Percentiles rank a stretch among this genome's conserved stretches.
phyloP scores from a whole-genome alignment of 92 coral and sea anemone species.

The Porites lobata region DNA sequence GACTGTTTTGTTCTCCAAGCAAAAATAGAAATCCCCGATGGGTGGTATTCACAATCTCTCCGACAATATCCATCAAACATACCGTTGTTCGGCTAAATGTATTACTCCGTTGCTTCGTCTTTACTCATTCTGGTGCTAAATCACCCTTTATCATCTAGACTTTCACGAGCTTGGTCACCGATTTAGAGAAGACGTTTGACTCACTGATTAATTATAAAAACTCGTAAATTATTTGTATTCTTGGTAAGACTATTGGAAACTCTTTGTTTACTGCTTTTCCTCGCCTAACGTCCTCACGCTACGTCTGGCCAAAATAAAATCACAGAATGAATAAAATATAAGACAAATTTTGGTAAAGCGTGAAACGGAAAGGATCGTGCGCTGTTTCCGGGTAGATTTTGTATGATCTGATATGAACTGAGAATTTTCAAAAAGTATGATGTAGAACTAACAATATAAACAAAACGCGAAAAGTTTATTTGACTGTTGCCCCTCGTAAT shows the following conservation, averaged over 20 bases:
- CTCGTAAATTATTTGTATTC: conserved; percentile 32
- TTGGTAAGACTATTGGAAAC: conserved; percentile 2
- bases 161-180: too few relatives aligned
- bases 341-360: not conserved
- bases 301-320: not conserved
- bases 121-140: not conserved
- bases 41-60: conserved; percentile 10
- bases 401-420: not conserved
- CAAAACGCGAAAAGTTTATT: not conserved
- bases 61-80: conserved; percentile 9
- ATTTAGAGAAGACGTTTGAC: too few relatives aligned
- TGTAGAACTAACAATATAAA: too few relatives aligned
- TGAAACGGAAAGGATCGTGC: not conserved
- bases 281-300: conserved; percentile 9
- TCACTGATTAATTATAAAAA: not conserved
- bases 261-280: conserved; percentile 20
- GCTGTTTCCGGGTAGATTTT: not conserved
- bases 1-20: conserved; percentile 21
- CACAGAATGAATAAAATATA: not conserved
- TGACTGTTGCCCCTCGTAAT: not conserved
- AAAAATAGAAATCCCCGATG: conserved; percentile 28
- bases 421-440: not conserved
- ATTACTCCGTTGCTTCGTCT: conserved; percentile 15
- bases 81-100: conserved; percentile 3
- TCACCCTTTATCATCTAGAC: too few relatives aligned